These are phyloP conservation scores for Butorides virescens DNA, from an alignment of 2,113 vertebrate genomes.

Conservation along the genomic window DNA sequence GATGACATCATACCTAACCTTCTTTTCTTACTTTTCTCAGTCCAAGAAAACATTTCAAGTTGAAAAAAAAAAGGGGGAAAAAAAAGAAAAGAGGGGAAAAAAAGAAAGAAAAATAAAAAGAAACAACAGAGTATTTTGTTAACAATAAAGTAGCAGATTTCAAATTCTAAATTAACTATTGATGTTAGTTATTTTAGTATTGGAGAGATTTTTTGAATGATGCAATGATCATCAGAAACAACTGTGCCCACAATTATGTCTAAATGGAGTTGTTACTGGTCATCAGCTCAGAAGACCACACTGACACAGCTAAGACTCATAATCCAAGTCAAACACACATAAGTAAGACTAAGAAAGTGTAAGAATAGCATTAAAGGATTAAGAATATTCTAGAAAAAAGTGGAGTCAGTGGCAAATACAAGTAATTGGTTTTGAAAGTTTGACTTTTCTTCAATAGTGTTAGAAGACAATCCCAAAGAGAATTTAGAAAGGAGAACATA, in stretches of 20 bases:
- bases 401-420: background rate
- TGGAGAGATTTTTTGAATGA: background rate
- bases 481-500: background rate
- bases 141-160: background rate
- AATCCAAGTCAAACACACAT: constrained; percentile 32
- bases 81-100: background rate
- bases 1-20: background rate
- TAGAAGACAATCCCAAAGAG: background rate
- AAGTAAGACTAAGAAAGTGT: background rate
- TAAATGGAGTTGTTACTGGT: background rate
- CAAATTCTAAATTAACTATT: background rate
- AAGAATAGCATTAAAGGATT: background rate
- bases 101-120: background rate
- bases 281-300: background rate
- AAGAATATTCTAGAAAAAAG: background rate
- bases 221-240: background rate
- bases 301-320: background rate
- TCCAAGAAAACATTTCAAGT: background rate
- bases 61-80: background rate
- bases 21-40: background rate
- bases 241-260: background rate
- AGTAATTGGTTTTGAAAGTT: background rate
- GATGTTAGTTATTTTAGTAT: background rate
- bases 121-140: background rate
- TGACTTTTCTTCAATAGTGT: background rate